phyloP scores from a whole-genome alignment of 2,113 vertebrate species.

The Hepsetus odoe region DNA sequence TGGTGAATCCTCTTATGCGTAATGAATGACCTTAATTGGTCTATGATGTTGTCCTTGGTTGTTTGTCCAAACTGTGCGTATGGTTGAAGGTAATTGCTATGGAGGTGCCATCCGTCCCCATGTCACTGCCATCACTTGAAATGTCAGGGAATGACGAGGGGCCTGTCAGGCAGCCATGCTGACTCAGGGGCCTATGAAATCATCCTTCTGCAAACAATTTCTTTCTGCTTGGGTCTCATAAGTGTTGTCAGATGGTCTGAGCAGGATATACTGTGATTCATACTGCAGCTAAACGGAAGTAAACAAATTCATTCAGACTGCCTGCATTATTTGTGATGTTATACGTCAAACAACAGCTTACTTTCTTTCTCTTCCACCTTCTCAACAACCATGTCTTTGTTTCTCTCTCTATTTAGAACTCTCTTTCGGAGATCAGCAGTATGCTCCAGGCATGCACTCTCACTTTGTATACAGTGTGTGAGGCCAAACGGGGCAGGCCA shows the following conservation, averaged over 20 bases:
- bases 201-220: constrained; percentile 23
- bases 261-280: constrained; percentile 33
- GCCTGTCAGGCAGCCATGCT: constrained; percentile 16
- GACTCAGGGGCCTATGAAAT: constrained; percentile 27
- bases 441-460: constrained; percentile 82
- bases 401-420: constrained; percentile 74
- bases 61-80: constrained; percentile 14
- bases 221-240: neutral
- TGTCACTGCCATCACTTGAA: constrained; percentile 17
- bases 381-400: constrained; percentile 2
- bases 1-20: no score
- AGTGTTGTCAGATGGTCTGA: constrained; percentile 38
- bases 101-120: neutral
- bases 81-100: constrained; percentile 3
- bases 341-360: constrained; percentile 4
- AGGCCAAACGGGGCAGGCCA: constrained; percentile 82
- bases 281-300: constrained; percentile 29
- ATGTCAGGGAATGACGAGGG: constrained; percentile 28
- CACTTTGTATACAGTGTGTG: constrained; percentile 91
- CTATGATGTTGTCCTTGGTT: constrained; percentile 13
- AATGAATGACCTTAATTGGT: neutral
- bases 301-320: constrained; percentile 8
- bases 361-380: neutral
- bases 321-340: neutral
- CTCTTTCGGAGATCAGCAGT: constrained; percentile 83